A percentile compares a stretch with the other conserved stretches of the same genome.
phyloP scores from a whole-genome alignment of 2,113 vertebrate species.

The Stictonetta naevosa region DNA sequence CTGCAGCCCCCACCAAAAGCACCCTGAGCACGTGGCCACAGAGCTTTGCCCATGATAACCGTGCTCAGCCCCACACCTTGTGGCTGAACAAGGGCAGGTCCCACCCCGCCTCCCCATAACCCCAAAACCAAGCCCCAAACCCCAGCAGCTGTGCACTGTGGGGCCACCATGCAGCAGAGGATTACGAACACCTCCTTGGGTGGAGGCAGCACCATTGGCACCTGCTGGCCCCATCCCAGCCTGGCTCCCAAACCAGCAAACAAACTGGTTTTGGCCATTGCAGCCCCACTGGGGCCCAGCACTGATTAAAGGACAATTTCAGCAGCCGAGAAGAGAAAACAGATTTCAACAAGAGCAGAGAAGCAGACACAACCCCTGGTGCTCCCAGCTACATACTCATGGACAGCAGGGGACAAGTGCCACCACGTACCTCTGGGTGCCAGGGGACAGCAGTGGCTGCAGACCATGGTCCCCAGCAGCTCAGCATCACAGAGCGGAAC shows the following conservation, averaged over 20 bases:
- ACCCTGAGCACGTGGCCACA: no score
- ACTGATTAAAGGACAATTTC: rapidly evolving
- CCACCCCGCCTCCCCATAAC: no score
- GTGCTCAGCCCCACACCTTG: no score
- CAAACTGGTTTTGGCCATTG: not conserved
- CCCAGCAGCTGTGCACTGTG: no score
- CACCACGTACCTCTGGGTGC: rapidly evolving
- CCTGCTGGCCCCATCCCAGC: not conserved
- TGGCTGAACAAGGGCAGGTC: no score
- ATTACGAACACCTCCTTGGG: no score
- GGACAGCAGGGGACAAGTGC: rapidly evolving
- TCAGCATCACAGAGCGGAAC: not conserved
- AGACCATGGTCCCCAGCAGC: not conserved
- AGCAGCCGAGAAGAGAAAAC: not conserved
- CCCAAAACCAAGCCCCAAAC: no score
- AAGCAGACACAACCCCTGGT: rapidly evolving
- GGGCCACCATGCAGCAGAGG: no score
- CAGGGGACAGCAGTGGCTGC: rapidly evolving
- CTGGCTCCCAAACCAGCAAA: not conserved
- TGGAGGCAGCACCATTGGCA: no score
- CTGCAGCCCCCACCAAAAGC: no score
- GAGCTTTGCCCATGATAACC: no score
- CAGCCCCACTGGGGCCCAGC: not conserved
- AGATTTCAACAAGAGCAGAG: not conserved
- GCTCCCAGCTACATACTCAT: rapidly evolving